A percentile compares a stretch with the other conserved stretches of the same genome.
Conservation (phyloP, 2,113 vertebrate species). For the Oreochromis spilurus region DNA sequence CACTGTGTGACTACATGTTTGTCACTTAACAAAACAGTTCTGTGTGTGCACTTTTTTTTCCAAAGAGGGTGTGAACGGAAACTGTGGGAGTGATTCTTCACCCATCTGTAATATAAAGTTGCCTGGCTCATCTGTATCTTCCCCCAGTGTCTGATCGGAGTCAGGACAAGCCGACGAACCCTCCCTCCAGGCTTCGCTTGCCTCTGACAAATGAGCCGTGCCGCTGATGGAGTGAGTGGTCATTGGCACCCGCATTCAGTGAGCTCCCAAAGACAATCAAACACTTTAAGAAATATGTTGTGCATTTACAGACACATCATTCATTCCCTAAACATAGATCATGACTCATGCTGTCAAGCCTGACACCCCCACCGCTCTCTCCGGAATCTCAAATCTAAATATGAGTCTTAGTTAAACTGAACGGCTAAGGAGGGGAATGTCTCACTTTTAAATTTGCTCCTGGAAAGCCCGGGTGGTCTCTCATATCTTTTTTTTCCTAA, state of each 20-base stretch:
- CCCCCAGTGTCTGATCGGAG: not conserved
- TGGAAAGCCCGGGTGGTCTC: not conserved
- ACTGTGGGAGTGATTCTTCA: constrained; percentile 10
- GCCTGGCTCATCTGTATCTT: constrained; percentile 36
- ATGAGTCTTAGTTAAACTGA: not conserved
- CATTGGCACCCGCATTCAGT: not conserved
- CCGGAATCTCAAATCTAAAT: not conserved
- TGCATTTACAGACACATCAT: not conserved
- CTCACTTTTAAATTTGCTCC: not conserved
- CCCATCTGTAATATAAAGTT: constrained; percentile 9
- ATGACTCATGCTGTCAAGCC: not conserved
- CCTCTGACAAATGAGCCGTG: constrained; percentile 61
- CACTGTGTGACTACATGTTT: not conserved
- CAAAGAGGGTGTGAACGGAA: not conserved
- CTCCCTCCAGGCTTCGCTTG: constrained; percentile 13
- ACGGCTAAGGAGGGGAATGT: not conserved
- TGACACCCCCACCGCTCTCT: not conserved
- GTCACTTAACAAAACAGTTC: not conserved
- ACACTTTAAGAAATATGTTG: not conserved
- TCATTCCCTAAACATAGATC: not conserved
- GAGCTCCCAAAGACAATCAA: not conserved
- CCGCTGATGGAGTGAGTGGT: constrained; percentile 37
- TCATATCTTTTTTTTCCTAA: not conserved
- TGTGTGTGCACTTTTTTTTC: not conserved
- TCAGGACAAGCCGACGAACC: not conserved